These are phyloP conservation scores for Aphrophora alni DNA, from an alignment of 2,888 invertebrate species.

Conservation along the genomic window DNA sequence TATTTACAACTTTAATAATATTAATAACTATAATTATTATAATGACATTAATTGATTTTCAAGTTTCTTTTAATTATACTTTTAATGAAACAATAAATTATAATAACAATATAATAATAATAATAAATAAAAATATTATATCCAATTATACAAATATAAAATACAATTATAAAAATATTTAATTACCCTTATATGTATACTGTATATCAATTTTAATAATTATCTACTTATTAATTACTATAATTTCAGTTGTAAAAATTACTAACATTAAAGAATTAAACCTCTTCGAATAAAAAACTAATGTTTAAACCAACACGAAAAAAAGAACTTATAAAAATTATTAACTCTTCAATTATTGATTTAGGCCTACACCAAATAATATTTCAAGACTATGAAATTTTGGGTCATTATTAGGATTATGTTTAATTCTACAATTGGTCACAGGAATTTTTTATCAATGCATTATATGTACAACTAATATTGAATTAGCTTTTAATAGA, in stretches of 20 bases:
- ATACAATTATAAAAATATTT: too few relatives aligned
- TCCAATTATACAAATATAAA: too few relatives aligned
- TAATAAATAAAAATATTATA: too few relatives aligned
- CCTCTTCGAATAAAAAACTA: slow-evolving; percentile 59
- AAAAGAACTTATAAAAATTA: slow-evolving; percentile 61
- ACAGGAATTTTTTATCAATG: slow-evolving; percentile 68
- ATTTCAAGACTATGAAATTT: too few relatives aligned
- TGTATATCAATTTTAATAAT: not conserved
- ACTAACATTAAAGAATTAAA: slow-evolving; percentile 63
- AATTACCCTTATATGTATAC: not conserved
- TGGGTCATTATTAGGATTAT: not conserved
- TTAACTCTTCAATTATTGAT: slow-evolving; percentile 65
- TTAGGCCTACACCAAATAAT: slow-evolving; percentile 51
- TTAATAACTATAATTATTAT: too few relatives aligned
- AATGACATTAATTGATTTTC: too few relatives aligned
- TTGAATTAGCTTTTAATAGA: slow-evolving; percentile 69
- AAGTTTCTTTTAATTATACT: too few relatives aligned
- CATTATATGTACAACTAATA: slow-evolving; percentile 71
- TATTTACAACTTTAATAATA: too few relatives aligned
- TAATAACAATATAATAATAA: too few relatives aligned
- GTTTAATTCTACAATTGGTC: not conserved
- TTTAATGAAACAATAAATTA: too few relatives aligned
- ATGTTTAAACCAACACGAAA: slow-evolving; percentile 52
- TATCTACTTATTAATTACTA: slow-evolving; percentile 55
- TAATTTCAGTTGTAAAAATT: slow-evolving; percentile 67